Conservation (phyloP, 2,113 vertebrate genomes). For the Mugil cephalus region DNA sequence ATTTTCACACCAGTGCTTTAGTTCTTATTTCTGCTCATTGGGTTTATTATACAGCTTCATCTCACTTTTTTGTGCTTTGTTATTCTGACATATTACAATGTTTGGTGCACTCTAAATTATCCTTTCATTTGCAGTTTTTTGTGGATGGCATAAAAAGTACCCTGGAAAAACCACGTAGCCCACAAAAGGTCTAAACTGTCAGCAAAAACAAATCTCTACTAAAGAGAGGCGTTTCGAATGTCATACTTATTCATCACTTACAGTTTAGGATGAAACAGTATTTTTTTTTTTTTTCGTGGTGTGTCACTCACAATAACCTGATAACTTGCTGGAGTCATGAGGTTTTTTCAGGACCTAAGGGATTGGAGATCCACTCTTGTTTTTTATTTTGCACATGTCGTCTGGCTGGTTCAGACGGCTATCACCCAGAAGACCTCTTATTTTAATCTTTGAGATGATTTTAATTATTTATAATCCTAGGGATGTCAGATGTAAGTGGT, state of each 20-base stretch:
- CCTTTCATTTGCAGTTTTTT: constrained; percentile 21
- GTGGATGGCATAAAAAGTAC: constrained; percentile 33
- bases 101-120: constrained; percentile 9
- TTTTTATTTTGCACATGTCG: constrained; percentile 73
- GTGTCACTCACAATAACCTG: constrained; percentile 19
- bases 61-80: constrained; percentile 1
- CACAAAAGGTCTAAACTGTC: constrained; percentile 21
- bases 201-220: neutral
- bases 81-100: constrained; percentile 19
- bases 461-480: constrained; percentile 66
- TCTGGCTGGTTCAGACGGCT: constrained; percentile 84
- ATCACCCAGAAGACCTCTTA: constrained; percentile 49
- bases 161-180: constrained; percentile 35
- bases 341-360: constrained; percentile 26
- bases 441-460: constrained; percentile 56
- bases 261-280: constrained; percentile 19
- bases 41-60: constrained; percentile 13
- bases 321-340: constrained; percentile 33
- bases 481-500: constrained; percentile 18
- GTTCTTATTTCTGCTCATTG: constrained; percentile 33
- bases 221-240: neutral
- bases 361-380: constrained; percentile 28
- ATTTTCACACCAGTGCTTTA: constrained; percentile 28
- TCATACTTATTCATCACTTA: constrained; percentile 52
- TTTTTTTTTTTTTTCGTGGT: constrained; percentile 16